Percentiles rank a stretch among this genome's conserved stretches.
phyloP scores from a whole-genome alignment of 2,888 invertebrate genomes.

The Rotaria magnacalcarata region DNA sequence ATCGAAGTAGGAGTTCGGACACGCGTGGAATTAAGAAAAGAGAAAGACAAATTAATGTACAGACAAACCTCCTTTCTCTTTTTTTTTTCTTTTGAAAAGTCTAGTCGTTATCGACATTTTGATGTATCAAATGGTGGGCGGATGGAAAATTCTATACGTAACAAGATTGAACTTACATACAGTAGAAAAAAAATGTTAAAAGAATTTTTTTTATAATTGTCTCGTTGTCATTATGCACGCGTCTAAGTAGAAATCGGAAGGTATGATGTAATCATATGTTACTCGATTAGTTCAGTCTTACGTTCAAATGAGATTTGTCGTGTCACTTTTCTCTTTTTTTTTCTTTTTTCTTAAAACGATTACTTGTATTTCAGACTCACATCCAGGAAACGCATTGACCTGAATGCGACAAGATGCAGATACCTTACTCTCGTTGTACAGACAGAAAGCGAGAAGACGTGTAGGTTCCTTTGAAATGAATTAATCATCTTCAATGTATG shows the following conservation, averaged over 20 bases:
- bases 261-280: background rate
- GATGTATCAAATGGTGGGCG: background rate
- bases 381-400: constrained; percentile 4
- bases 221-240: background rate
- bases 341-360: background rate
- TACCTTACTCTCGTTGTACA: background rate
- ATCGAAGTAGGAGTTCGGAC: background rate
- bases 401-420: background rate
- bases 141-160: background rate
- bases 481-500: background rate
- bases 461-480: background rate
- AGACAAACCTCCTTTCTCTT: background rate
- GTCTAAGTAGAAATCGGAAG: background rate
- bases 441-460: background rate
- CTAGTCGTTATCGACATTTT: background rate
- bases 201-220: background rate
- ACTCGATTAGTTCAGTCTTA: background rate
- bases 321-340: background rate
- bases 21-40: background rate
- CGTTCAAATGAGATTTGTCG: background rate
- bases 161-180: background rate
- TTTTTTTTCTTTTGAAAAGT: background rate
- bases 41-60: background rate
- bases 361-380: background rate
- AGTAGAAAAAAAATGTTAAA: background rate